Evolutionary conservation across 2,888 invertebrate species (phyloP).

Genomic region (Pseudococcus viburni): DNA sequence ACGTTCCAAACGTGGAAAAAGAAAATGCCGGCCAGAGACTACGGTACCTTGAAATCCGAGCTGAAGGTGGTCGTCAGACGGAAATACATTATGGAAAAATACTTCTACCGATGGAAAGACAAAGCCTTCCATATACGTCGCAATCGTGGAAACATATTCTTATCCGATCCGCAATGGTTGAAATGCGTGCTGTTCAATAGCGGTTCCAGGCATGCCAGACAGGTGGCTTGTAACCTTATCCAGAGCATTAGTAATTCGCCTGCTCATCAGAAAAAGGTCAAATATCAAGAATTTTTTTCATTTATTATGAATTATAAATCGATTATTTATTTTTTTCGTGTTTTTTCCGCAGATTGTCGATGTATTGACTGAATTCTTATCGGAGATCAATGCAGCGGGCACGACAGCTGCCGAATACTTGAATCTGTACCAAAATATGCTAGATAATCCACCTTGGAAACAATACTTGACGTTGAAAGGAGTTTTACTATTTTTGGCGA

Average conservation of each 20-base stretch:
- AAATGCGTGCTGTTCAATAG: constrained; percentile 93
- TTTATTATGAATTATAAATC: background rate
- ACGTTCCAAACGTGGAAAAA: constrained; percentile 82
- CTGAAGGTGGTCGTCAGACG: constrained; percentile 68
- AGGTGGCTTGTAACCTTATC: constrained; percentile 90
- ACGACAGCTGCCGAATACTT: constrained; percentile 95
- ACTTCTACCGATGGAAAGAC: constrained; percentile 79
- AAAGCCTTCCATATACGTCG: constrained; percentile 73
- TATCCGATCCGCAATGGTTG: constrained; percentile 86
- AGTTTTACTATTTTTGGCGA: constrained; percentile 86
- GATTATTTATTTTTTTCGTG: constrained; percentile 69
- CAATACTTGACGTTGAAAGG: constrained; percentile 92
- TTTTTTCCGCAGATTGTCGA: constrained; percentile 78
- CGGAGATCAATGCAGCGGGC: constrained; percentile 88
- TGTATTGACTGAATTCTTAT: constrained; percentile 88
- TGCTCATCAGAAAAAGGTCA: constrained; percentile 79
- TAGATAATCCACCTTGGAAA: constrained; percentile 91
- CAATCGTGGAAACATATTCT: constrained; percentile 66
- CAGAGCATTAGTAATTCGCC: constrained; percentile 83
- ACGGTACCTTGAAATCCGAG: constrained; percentile 69
- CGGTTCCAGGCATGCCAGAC: constrained; percentile 89
- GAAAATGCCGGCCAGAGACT: constrained; percentile 75
- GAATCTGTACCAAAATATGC: constrained; percentile 86
- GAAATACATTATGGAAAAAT: constrained; percentile 82
- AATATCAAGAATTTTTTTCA: background rate